A percentile compares a stretch with the other conserved stretches of the same genome.
Conservation (phyloP, 2,797 vertebrate species). For the Selene dorsalis region DNA sequence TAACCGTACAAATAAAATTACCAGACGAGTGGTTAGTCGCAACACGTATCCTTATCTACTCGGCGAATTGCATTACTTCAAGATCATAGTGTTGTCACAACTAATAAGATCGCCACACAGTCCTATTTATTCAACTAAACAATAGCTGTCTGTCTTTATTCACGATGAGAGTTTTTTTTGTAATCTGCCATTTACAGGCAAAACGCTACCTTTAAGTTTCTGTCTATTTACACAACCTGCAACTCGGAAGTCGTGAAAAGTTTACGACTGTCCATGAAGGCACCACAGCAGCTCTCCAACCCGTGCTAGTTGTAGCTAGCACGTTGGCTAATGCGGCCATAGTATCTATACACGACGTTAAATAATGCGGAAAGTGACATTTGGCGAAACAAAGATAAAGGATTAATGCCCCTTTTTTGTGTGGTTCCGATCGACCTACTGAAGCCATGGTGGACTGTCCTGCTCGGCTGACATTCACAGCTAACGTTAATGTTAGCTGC, state of each 20-base stretch:
- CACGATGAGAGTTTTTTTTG: background rate
- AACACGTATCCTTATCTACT: background rate
- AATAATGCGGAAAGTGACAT: conserved; percentile 21
- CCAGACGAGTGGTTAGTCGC: background rate
- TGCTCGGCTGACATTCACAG: conserved; percentile 14
- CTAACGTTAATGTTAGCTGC: conserved; percentile 68
- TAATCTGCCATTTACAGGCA: background rate
- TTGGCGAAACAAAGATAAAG: background rate
- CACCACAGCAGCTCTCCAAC: conserved; percentile 48
- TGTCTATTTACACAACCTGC: background rate
- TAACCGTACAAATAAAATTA: background rate
- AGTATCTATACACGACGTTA: conserved; percentile 55
- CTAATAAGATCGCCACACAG: too few species aligned
- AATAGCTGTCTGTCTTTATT: background rate
- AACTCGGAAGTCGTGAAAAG: conserved; percentile 15
- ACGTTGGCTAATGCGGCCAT: conserved; percentile 64
- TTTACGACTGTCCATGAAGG: conserved; percentile 56
- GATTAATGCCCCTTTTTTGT: fast-evolving
- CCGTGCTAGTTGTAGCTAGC: conserved; percentile 68
- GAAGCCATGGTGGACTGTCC: background rate
- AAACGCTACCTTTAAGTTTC: too few species aligned
- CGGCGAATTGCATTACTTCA: background rate
- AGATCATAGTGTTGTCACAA: background rate
- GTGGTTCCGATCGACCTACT: background rate
- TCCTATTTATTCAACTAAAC: background rate